A percentile compares a stretch with the other conserved stretches of the same genome.
Evolutionary conservation across 2,797 vertebrate species (phyloP).

Genomic region (Lepus townsendii): DNA sequence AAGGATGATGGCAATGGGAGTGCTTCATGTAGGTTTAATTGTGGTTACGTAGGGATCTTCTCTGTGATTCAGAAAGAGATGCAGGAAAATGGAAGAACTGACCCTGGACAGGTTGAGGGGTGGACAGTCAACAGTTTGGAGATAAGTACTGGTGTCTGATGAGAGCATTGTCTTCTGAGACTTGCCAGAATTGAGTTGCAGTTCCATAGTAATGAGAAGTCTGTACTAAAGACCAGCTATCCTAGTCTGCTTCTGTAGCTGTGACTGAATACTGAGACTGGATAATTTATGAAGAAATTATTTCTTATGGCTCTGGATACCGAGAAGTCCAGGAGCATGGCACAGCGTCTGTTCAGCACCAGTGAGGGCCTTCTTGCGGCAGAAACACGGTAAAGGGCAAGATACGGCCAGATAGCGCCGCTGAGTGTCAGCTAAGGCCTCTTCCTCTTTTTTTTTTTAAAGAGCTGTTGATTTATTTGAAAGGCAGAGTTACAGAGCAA

Average conservation of each 20-base stretch:
- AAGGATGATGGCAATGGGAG: slow-evolving; percentile 1
- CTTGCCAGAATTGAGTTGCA: slow-evolving; percentile 10
- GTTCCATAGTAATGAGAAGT: not conserved
- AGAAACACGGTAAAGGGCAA: not conserved
- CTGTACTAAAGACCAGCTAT: not conserved
- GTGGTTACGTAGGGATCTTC: not conserved
- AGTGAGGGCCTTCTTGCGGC: not conserved
- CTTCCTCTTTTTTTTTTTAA: too few relatives aligned
- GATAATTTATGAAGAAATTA: not conserved
- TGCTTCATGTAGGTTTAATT: slow-evolving; percentile 28
- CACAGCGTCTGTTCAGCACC: not conserved
- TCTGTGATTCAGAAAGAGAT: slow-evolving; percentile 61
- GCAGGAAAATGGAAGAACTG: slow-evolving; percentile 48
- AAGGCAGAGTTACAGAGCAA: too few relatives aligned
- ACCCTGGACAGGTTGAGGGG: slow-evolving; percentile 8
- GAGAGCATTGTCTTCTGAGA: slow-evolving; percentile 12
- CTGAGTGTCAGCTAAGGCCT: not conserved
- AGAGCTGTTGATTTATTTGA: too few relatives aligned
- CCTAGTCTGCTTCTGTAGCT: not conserved
- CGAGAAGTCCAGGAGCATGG: not conserved
- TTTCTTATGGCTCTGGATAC: not conserved
- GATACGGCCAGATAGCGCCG: not conserved
- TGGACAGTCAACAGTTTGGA: not conserved
- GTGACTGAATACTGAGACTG: not conserved
- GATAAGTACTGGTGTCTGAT: slow-evolving; percentile 12